Evolutionary conservation across 2,888 invertebrate species (phyloP).

Genomic region (Morpho achilles): DNA sequence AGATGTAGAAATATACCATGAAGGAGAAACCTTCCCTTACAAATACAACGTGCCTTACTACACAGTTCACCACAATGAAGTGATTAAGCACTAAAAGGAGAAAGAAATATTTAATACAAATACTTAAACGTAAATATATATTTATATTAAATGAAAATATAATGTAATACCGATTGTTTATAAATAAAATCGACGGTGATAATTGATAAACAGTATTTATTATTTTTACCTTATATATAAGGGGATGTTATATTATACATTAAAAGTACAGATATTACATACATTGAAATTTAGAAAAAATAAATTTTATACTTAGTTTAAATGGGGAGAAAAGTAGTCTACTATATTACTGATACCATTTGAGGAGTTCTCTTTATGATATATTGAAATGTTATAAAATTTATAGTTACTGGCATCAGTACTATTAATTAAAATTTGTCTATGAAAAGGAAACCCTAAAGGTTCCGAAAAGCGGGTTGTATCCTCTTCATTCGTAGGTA

Average conservation of each 20-base stretch:
- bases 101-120: slow-evolving; percentile 29
- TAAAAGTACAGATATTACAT: not conserved
- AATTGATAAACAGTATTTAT: slow-evolving; percentile 51
- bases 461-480: slow-evolving; percentile 38
- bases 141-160: slow-evolving; percentile 11
- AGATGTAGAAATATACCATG: slow-evolving; percentile 77
- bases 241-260: not conserved
- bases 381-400: slow-evolving; percentile 57
- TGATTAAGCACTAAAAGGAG: slow-evolving; percentile 40
- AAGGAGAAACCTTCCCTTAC: slow-evolving; percentile 54
- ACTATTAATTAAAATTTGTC: slow-evolving; percentile 39
- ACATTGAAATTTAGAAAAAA: too few relatives aligned
- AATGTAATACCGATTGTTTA: slow-evolving; percentile 8
- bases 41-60: slow-evolving; percentile 43
- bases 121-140: not conserved
- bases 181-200: slow-evolving; percentile 19
- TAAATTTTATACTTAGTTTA: not conserved
- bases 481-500: slow-evolving; percentile 33
- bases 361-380: slow-evolving; percentile 41
- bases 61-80: slow-evolving; percentile 35
- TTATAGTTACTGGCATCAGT: slow-evolving; percentile 47
- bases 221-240: slow-evolving; percentile 1
- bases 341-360: slow-evolving; percentile 29
- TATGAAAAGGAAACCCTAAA: slow-evolving; percentile 67
- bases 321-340: slow-evolving; percentile 24